phyloP scores from a whole-genome alignment of 1,140 invertebrate species.

The Berghia stephanieae region DNA sequence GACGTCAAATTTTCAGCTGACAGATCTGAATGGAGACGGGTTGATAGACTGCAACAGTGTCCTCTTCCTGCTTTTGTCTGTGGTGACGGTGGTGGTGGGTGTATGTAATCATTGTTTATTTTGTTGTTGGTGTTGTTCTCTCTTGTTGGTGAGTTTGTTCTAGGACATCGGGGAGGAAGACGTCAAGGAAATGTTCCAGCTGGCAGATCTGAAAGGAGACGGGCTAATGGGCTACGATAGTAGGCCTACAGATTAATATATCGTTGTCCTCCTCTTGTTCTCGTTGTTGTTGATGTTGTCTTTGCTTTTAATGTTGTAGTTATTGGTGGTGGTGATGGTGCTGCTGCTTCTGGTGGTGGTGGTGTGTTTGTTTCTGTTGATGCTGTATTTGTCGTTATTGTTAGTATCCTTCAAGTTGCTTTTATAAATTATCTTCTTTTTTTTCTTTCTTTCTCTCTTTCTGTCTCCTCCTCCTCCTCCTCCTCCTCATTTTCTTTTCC shows the following conservation, averaged over 20 bases:
- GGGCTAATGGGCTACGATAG: constrained; percentile 61
- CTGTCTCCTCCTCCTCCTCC: too few species aligned
- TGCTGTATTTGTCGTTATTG: background rate
- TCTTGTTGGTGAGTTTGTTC: constrained; percentile 54
- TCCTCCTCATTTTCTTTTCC: background rate
- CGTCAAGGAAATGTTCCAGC: constrained; percentile 58
- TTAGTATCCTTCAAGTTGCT: too few species aligned
- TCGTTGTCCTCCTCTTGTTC: background rate
- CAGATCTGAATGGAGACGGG: constrained; percentile 61
- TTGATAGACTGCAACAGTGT: constrained; percentile 60
- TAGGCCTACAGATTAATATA: constrained; percentile 23
- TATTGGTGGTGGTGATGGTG: background rate
- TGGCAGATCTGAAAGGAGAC: constrained; percentile 61
- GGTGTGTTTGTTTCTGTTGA: constrained; percentile 9
- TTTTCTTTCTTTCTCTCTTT: too few species aligned
- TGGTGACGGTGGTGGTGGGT: too few species aligned
- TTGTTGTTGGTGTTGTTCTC: too few species aligned
- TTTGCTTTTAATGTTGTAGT: background rate
- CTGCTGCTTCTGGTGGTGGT: constrained; percentile 29
- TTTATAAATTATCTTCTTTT: too few species aligned
- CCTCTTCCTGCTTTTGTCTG: background rate
- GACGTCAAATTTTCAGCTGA: constrained; percentile 58
- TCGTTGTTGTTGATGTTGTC: background rate
- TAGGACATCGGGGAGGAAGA: constrained; percentile 59
- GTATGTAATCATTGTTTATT: too few species aligned